Conservation (phyloP, 2,113 vertebrate species). For the Speoplatyrhinus poulsoni region DNA sequence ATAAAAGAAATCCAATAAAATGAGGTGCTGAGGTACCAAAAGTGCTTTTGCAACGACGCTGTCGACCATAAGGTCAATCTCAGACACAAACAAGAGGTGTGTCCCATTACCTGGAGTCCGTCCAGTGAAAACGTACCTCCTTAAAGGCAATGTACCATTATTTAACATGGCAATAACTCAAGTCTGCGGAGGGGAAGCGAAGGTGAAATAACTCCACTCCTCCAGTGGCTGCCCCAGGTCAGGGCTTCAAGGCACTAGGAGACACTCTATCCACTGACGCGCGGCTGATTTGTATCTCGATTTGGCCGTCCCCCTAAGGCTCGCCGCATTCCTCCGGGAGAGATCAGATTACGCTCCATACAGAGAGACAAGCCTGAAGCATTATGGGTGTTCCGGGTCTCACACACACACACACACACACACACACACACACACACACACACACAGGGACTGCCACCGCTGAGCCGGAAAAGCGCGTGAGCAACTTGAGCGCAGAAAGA, state of each 20-base stretch:
- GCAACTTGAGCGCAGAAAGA: conserved; percentile 10
- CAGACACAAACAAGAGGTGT: not conserved
- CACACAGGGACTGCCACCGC: conserved; percentile 38
- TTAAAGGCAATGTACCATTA: conserved; percentile 1
- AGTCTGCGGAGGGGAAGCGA: not conserved
- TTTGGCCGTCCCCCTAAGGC: conserved; percentile 55
- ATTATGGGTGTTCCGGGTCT: conserved; percentile 50
- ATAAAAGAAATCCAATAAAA: too few relatives aligned
- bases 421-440: too few relatives aligned
- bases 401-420: conserved; percentile 9
- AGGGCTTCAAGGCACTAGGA: conserved; percentile 49
- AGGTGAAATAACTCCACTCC: conserved; percentile 33
- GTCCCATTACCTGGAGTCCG: conserved; percentile 40
- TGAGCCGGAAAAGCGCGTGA: conserved; percentile 24
- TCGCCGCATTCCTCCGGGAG: conserved; percentile 59
- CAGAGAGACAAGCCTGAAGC: conserved; percentile 54
- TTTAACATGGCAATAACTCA: conserved; percentile 25
- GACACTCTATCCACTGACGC: conserved; percentile 46
- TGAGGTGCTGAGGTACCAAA: too few relatives aligned
- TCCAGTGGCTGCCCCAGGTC: conserved; percentile 25
- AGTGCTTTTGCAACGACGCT: too few relatives aligned
- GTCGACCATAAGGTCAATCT: too few relatives aligned
- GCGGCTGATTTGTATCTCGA: conserved; percentile 62
- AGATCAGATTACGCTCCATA: conserved; percentile 68
- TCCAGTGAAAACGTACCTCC: conserved; percentile 24